phyloP scores from a whole-genome alignment of 2,113 vertebrate genomes.

The Grantiella picta region DNA sequence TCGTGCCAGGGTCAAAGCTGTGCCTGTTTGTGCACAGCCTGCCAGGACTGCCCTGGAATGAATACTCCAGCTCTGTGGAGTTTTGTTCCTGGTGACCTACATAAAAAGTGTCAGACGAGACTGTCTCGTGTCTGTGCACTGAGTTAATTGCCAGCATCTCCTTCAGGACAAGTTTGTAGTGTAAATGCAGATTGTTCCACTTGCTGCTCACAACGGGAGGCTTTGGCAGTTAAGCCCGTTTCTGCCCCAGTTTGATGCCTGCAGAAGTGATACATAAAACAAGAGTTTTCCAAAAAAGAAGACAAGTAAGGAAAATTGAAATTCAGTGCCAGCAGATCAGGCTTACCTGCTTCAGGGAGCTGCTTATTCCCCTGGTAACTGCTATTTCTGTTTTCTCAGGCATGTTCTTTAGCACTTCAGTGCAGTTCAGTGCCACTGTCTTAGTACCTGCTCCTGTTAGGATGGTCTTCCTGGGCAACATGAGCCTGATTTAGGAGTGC shows the following conservation, averaged over 20 bases:
- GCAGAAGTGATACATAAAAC: not conserved
- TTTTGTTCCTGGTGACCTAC: not conserved
- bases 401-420: not conserved
- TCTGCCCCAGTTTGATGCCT: not conserved
- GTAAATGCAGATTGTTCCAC: not conserved
- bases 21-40: not conserved
- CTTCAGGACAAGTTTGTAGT: not conserved
- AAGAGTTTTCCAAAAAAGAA: not conserved
- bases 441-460: not conserved
- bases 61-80: not conserved
- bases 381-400: not conserved
- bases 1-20: not conserved
- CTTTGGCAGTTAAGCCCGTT: not conserved
- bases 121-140: not conserved
- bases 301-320: not conserved
- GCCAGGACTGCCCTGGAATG: not conserved
- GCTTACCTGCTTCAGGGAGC: not conserved
- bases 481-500: not conserved
- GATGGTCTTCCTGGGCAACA: not conserved
- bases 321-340: fast-evolving
- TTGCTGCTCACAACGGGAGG: not conserved
- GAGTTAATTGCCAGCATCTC: not conserved
- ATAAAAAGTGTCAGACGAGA: not conserved
- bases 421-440: not conserved
- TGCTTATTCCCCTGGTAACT: not conserved